A percentile compares a stretch with the other conserved stretches of the same genome.
Conservation (phyloP, 2,888 invertebrate species). For the Apodemia hepburni region DNA sequence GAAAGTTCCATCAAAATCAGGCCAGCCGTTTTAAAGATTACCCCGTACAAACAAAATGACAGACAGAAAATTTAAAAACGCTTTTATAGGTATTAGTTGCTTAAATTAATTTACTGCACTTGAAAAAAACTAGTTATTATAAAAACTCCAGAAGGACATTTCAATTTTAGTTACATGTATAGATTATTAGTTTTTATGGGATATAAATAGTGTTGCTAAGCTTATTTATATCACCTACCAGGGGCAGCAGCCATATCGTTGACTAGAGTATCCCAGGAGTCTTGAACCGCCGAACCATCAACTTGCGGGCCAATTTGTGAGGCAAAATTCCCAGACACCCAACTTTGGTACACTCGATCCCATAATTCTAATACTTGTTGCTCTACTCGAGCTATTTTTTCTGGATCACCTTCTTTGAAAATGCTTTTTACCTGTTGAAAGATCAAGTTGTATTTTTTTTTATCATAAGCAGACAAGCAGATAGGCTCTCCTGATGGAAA, state of each 20-base stretch:
- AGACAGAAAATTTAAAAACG: too few species aligned
- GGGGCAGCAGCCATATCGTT: constrained; percentile 87
- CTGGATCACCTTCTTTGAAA: constrained; percentile 88
- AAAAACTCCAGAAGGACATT: too few species aligned
- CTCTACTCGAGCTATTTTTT: constrained; percentile 91
- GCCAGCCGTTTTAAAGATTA: too few species aligned
- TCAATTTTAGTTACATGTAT: too few species aligned
- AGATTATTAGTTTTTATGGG: too few species aligned
- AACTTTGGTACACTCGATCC: constrained; percentile 96
- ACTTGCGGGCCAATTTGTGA: constrained; percentile 84
- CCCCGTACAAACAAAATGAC: too few species aligned
- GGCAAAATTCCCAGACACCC: constrained; percentile 87
- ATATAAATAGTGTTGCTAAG: neutral
- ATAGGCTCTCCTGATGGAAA: too few species aligned
- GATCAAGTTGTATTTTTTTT: neutral
- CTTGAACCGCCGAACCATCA: constrained; percentile 85
- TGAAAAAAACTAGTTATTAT: too few species aligned
- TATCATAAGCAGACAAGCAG: too few species aligned
- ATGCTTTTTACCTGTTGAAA: constrained; percentile 84
- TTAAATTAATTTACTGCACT: too few species aligned
- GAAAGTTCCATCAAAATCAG: too few species aligned
- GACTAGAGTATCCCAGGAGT: constrained; percentile 86
- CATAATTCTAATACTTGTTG: constrained; percentile 94
- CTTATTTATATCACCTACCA: constrained; percentile 63
- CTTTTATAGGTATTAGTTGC: too few species aligned